phyloP scores from a whole-genome alignment of 2,797 vertebrate species.

The Enteromius paludinosus region DNA sequence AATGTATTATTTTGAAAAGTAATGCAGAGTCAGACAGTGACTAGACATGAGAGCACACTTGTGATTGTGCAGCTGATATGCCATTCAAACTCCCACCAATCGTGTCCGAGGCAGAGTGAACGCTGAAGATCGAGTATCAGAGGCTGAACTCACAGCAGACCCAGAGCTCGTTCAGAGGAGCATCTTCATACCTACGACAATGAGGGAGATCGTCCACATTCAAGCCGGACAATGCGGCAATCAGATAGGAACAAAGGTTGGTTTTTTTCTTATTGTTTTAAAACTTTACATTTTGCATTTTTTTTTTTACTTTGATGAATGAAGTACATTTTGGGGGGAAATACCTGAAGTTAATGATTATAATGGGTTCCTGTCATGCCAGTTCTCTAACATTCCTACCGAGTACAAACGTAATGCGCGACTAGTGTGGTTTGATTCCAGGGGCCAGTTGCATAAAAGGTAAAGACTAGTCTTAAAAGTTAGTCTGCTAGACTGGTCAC shows the following conservation, averaged over 20 bases:
- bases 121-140: neutral
- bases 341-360: neutral
- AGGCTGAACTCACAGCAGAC: neutral
- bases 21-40: neutral
- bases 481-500: no score
- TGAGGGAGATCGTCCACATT: slow-evolving; percentile 94
- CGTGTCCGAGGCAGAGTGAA: slow-evolving; percentile 8
- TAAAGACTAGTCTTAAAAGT: no score
- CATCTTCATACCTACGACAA: slow-evolving; percentile 57
- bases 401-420: neutral
- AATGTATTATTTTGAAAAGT: neutral
- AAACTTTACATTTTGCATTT: neutral
- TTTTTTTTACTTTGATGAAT: neutral
- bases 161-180: neutral
- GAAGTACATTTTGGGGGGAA: neutral
- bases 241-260: slow-evolving; percentile 93
- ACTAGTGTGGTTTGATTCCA: no score
- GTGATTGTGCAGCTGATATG: slow-evolving; percentile 46
- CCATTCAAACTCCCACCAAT: slow-evolving; percentile 38
- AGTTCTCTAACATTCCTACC: no score
- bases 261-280: neutral
- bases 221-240: slow-evolving; percentile 94
- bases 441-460: no score
- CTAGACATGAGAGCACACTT: neutral
- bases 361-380: neutral